These are phyloP conservation scores for Spilarctia lutea DNA, from an alignment of 2,888 invertebrate species.

Conservation along the genomic window DNA sequence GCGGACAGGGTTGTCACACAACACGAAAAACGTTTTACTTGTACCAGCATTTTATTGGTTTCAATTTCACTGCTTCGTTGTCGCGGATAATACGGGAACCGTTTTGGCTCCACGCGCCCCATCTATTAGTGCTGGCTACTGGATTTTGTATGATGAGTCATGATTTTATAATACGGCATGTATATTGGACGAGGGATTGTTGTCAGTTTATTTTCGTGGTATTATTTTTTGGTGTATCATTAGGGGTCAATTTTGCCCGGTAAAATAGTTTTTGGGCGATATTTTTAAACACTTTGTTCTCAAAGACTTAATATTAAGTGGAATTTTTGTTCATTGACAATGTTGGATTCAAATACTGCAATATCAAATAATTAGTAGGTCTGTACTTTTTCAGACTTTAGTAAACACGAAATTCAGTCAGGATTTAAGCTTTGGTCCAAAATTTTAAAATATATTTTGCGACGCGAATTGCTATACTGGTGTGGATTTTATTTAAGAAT, in stretches of 20 bases:
- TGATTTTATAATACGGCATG: conserved; percentile 52
- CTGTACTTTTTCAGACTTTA: neutral
- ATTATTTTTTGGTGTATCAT: conserved; percentile 4
- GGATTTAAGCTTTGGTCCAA: neutral
- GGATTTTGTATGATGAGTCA: conserved; percentile 67
- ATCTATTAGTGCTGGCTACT: conserved; percentile 59
- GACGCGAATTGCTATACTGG: too few species aligned
- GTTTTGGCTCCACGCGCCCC: conserved; percentile 56
- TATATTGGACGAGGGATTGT: conserved; percentile 43
- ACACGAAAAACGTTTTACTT: conserved; percentile 82
- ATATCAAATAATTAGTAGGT: neutral
- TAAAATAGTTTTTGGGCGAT: neutral
- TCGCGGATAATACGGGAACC: conserved; percentile 64
- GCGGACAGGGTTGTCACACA: conserved; percentile 62
- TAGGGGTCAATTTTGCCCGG: neutral
- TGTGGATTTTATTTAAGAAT: too few species aligned
- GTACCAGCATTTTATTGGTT: conserved; percentile 82
- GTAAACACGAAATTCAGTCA: neutral
- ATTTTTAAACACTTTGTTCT: neutral
- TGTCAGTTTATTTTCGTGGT: conserved; percentile 27
- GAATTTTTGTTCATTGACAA: neutral
- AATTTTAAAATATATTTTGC: too few species aligned
- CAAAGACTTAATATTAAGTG: neutral
- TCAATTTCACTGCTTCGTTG: conserved; percentile 81
- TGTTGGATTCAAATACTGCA: neutral